Conservation (phyloP, 2,797 vertebrate species). For the Channallabes apus region DNA sequence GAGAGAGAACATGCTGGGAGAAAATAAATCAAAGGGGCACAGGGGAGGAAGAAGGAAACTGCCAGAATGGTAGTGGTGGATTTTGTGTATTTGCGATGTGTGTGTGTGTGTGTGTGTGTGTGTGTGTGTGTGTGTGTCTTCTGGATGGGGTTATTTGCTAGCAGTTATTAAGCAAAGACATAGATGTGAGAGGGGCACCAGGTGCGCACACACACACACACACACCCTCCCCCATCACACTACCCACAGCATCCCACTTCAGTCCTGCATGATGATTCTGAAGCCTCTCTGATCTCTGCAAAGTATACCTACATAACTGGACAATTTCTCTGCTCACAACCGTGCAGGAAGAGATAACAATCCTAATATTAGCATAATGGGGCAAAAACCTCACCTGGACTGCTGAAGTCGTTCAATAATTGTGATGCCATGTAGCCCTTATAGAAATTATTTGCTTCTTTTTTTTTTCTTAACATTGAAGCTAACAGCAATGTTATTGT, state of each 20-base stretch:
- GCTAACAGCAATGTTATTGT: too few species aligned
- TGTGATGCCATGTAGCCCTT: background rate
- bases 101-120: too few species aligned
- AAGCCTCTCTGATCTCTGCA: background rate
- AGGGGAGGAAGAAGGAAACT: background rate
- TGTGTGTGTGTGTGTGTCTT: background rate
- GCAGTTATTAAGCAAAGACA: background rate
- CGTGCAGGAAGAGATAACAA: background rate
- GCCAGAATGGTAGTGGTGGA: background rate
- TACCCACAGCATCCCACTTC: background rate
- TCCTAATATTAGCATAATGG: background rate
- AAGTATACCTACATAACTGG: background rate
- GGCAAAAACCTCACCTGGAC: background rate
- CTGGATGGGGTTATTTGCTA: background rate
- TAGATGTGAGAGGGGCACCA: background rate
- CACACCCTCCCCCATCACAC: background rate
- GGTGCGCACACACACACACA: background rate
- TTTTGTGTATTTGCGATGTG: background rate
- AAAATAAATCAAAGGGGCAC: slow-evolving; percentile 1
- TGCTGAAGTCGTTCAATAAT: background rate
- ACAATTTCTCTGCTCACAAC: background rate
- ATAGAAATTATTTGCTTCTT: too few species aligned
- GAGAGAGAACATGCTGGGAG: background rate
- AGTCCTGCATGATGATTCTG: slow-evolving; percentile 1
- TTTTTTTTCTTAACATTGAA: too few species aligned